A percentile compares a stretch with the other conserved stretches of the same genome.
Conservation (phyloP, 2,888 invertebrate genomes). For the Podotricha telesiphe region DNA sequence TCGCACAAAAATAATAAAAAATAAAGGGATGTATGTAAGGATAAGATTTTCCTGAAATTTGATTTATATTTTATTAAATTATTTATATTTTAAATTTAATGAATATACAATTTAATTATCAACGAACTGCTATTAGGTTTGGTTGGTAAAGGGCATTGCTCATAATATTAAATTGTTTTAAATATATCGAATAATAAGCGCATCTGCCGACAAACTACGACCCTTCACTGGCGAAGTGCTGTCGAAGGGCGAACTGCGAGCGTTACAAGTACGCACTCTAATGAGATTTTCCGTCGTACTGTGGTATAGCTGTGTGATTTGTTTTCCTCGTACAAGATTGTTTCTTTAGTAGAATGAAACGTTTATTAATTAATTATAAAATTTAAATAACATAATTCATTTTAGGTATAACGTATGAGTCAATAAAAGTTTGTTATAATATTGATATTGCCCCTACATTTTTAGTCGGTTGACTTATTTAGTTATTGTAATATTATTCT, state of each 20-base stretch:
- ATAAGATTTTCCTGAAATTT: constrained; percentile 21
- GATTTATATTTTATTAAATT: background rate
- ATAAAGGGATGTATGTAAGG: constrained; percentile 32
- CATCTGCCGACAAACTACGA: constrained; percentile 31
- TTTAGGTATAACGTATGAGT: no score
- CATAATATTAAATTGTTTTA: constrained; percentile 13
- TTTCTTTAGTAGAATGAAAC: constrained; percentile 1
- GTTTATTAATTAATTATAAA: background rate
- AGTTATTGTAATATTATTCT: no score
- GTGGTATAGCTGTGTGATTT: constrained; percentile 3
- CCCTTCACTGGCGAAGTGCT: constrained; percentile 35
- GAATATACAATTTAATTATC: background rate
- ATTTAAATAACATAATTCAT: no score
- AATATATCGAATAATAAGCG: constrained; percentile 26
- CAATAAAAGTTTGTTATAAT: no score
- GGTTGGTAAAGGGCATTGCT: background rate
- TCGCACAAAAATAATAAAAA: constrained; percentile 70
- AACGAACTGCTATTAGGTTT: background rate
- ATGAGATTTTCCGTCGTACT: constrained; percentile 31
- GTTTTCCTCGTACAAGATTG: background rate
- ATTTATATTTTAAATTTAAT: background rate
- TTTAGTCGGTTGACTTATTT: no score
- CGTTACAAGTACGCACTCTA: constrained; percentile 38
- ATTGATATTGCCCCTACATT: no score
- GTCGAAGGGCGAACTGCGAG: constrained; percentile 34